phyloP scores from a whole-genome alignment of 2,797 vertebrate genomes.

The Semaprochilodus insignis region DNA sequence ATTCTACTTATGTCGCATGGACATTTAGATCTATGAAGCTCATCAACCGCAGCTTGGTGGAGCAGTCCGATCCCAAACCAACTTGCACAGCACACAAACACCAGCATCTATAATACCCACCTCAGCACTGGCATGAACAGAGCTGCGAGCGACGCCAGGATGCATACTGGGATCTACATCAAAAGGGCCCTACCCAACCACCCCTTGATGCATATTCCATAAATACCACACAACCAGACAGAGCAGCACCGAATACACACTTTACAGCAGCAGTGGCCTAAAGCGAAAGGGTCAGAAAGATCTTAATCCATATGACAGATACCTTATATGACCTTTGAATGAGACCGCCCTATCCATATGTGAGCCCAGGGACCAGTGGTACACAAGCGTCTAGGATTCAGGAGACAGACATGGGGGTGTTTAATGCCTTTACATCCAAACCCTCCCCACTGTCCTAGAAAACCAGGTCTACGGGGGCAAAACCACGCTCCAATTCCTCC shows the following conservation, averaged over 20 bases:
- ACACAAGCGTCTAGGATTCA: neutral
- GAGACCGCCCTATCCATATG: neutral
- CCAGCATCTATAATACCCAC: neutral
- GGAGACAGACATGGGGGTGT: neutral
- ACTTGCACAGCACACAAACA: neutral
- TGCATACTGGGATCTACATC: neutral
- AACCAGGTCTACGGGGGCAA: constrained; percentile 50
- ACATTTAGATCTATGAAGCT: neutral
- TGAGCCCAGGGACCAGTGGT: neutral
- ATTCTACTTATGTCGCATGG: neutral
- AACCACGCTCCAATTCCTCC: constrained; percentile 69
- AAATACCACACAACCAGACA: constrained; percentile 37
- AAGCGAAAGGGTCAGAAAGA: constrained; percentile 8
- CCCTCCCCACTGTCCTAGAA: constrained; percentile 43
- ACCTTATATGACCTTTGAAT: constrained; percentile 24
- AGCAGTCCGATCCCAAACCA: neutral
- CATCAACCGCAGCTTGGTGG: neutral
- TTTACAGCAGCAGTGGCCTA: constrained; percentile 13
- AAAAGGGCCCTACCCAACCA: constrained; percentile 19
- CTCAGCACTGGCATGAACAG: constrained; percentile 6
- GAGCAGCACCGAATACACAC: constrained; percentile 17
- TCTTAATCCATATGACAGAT: constrained; percentile 9
- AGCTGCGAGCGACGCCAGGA: neutral
- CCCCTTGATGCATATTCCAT: constrained; percentile 27
- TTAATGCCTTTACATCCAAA: constrained; percentile 17